Conservation (phyloP, 2,888 invertebrate genomes). For the Phrixothrix hirtus region DNA sequence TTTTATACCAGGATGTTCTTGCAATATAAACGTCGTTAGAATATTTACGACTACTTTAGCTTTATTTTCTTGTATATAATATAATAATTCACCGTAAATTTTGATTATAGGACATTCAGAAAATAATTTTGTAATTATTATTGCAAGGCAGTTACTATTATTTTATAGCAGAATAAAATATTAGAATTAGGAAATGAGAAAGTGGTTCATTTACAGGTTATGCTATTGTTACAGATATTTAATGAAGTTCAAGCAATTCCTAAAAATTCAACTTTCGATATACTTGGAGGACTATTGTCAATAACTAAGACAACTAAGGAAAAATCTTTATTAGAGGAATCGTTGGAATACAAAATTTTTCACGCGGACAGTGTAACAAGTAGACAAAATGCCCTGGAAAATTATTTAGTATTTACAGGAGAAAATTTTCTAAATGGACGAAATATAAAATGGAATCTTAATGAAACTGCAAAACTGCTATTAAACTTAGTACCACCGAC, state of each 20-base stretch:
- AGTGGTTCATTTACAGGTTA: too few species aligned
- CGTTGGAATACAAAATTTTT: slow-evolving; percentile 57
- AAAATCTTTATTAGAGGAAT: slow-evolving; percentile 16
- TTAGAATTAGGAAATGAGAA: too few species aligned
- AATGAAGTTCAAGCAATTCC: neutral
- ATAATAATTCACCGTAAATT: neutral
- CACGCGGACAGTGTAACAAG: slow-evolving; percentile 58
- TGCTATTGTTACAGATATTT: slow-evolving; percentile 2
- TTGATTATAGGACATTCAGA: too few species aligned
- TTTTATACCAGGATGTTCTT: neutral
- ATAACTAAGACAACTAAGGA: neutral
- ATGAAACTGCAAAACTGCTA: slow-evolving; percentile 46
- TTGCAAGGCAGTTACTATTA: too few species aligned
- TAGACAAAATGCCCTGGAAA: slow-evolving; percentile 62
- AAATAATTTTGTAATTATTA: too few species aligned
- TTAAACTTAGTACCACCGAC: slow-evolving; percentile 2
- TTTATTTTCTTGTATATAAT: slow-evolving; percentile 7
- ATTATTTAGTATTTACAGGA: slow-evolving; percentile 60
- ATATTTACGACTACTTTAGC: slow-evolving; percentile 8
- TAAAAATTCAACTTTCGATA: neutral
- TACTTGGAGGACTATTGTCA: slow-evolving; percentile 5
- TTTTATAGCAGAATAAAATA: too few species aligned
- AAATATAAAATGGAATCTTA: slow-evolving; percentile 58
- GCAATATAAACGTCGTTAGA: neutral
- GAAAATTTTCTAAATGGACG: slow-evolving; percentile 63